Conservation (phyloP, 2,113 vertebrate genomes). For the Ginglymostoma cirratum region DNA sequence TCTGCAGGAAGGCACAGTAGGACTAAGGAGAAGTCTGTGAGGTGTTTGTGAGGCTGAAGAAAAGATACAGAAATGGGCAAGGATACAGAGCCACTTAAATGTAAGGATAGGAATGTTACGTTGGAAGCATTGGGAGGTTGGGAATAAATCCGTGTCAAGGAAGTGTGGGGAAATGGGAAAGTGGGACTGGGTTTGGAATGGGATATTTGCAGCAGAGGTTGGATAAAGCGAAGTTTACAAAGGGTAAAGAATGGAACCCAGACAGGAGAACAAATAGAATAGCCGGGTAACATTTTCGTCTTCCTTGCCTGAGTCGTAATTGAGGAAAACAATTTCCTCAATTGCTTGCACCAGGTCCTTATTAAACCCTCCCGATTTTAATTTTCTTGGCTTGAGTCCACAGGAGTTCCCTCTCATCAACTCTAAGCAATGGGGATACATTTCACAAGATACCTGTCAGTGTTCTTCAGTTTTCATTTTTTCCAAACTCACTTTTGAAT, state of each 20-base stretch:
- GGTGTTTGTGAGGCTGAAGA: neutral
- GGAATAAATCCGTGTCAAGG: neutral
- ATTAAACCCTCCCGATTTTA: neutral
- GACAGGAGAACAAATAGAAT: neutral
- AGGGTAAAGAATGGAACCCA: too few species aligned
- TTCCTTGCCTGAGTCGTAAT: neutral
- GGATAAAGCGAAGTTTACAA: neutral
- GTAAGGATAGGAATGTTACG: neutral
- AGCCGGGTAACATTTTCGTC: neutral
- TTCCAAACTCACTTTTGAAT: neutral
- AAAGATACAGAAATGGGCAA: neutral
- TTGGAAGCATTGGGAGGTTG: neutral
- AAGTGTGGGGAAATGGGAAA: neutral
- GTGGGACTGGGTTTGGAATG: neutral
- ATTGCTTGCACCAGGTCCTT: neutral
- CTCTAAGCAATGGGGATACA: neutral
- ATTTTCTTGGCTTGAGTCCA: neutral
- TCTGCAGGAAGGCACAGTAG: neutral
- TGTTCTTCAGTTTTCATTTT: too few species aligned
- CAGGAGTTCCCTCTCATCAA: neutral
- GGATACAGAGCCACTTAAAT: neutral
- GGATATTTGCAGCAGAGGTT: neutral
- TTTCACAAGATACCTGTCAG: neutral
- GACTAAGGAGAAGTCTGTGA: neutral
- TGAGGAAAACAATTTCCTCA: neutral